Base-by-base conservation (phyloP, 1,140 invertebrate species). In the Lepidurus apus region DNA sequence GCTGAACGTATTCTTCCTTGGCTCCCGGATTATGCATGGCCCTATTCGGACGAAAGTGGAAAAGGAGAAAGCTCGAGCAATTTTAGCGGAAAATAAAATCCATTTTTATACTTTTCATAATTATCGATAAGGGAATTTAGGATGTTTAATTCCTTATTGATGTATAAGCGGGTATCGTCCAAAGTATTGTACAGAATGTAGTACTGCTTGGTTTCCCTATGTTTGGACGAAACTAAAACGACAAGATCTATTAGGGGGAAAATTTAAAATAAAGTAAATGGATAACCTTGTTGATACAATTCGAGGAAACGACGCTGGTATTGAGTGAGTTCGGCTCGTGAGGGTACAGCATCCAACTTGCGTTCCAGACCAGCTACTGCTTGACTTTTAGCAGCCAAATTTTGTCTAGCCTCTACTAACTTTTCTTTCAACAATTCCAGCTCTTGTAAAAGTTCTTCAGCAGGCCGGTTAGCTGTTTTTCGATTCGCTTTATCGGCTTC, bases 131-230 rank as follows among this genome's bases (percentile, higher is more conserved):
- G 96, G 0, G 96, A 98, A 87, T 98, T 97, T 7, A 98, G 85
- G 65, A 99, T 86, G 26, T 91, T 90, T 65, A 98, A 87, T 87
- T 98, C 96, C 84, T 96, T 98, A 74, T 91, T 91, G 80, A 98
- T 89, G 86, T 98, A 98, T 42, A 93, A 86, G 84, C 95, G 93
- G 6, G 93, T 94, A 86, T 98, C 96, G 84, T 96, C 92, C n/a
- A 98, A 86, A 7, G 94, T 96, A 86, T 99, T 99, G 85, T 97
- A 97, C 77, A 98, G 87, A 43, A 94, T 97, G 84, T 96, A 98
- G 87, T 96, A 97, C 87, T 98, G 95, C 85, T 98, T 98, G 0
- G 96, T 98, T 88, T 98, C 96, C 84, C 93, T 92, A 83, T 98
- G 95, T 83, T 95, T 98, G 42, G 92, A 91, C 79, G 94, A 92